These are phyloP conservation scores for Phocides pigmalion DNA, from an alignment of 1,140 invertebrate genomes.

Conservation along the genomic window DNA sequence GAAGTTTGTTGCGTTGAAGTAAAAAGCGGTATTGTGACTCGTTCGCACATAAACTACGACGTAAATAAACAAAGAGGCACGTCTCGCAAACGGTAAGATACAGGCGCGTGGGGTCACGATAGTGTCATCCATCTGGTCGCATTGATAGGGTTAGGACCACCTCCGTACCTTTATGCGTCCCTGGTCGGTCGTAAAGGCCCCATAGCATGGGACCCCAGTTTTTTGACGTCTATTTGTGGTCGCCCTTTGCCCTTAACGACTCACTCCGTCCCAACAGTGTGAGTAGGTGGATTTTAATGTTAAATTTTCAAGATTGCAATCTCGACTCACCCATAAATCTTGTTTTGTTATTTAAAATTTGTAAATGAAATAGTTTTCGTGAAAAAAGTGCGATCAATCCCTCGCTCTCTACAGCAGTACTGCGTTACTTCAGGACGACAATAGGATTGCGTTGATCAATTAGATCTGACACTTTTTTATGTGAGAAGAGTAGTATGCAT, in stretches of 20 bases:
- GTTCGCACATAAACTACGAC: constrained; percentile 75
- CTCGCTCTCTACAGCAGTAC: too few relatives aligned
- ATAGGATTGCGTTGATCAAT: too few relatives aligned
- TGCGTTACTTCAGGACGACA: too few relatives aligned
- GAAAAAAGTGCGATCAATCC: neutral
- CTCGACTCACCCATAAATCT: constrained; percentile 34
- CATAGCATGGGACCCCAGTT: constrained; percentile 67
- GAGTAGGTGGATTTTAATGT: constrained; percentile 47
- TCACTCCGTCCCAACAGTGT: constrained; percentile 40
- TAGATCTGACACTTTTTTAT: too few relatives aligned
- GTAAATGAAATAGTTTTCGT: neutral
- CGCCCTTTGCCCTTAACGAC: constrained; percentile 70
- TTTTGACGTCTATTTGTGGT: constrained; percentile 83
- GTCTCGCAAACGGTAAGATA: constrained; percentile 54
- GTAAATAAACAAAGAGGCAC: constrained; percentile 74
- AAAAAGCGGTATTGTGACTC: constrained; percentile 10
- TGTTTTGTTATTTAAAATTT: constrained; percentile 21
- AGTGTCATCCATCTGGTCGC: constrained; percentile 78
- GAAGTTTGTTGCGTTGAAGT: constrained; percentile 13
- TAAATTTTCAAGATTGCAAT: constrained; percentile 51
- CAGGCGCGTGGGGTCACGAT: constrained; percentile 65
- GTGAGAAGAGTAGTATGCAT: too few relatives aligned
- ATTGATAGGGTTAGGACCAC: constrained; percentile 81
- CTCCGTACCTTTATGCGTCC: constrained; percentile 80
- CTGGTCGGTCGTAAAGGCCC: constrained; percentile 73